Evolutionary conservation across 2,888 invertebrate species (phyloP).

Genomic region (Cerceris ruficornis): DNA sequence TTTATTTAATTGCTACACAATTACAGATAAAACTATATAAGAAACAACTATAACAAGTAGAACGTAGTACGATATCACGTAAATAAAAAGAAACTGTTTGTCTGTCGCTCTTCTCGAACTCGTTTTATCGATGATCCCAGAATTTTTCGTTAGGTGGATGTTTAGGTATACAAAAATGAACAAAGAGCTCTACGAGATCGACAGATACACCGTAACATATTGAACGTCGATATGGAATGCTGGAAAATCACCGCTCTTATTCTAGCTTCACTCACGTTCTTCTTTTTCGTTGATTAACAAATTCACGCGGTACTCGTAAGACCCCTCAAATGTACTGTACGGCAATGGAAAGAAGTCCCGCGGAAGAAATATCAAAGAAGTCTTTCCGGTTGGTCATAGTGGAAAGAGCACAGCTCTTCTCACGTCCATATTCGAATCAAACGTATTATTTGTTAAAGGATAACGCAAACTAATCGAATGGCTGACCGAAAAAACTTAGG

Average conservation of each 20-base stretch:
- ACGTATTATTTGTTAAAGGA: no score
- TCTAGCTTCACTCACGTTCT: constrained; percentile 5
- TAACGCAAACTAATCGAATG: no score
- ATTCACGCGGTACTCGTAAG: background rate
- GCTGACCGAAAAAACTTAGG: no score
- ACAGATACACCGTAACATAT: constrained; percentile 72
- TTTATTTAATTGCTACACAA: constrained; percentile 76
- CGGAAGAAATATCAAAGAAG: no score
- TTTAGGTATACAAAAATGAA: background rate
- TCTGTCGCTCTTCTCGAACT: constrained; percentile 72
- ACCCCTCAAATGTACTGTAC: no score
- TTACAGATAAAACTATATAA: constrained; percentile 72
- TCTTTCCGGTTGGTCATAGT: no score
- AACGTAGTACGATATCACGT: constrained; percentile 70
- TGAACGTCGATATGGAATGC: constrained; percentile 70
- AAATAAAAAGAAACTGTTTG: constrained; percentile 58
- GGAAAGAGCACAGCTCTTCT: no score
- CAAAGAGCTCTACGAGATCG: constrained; percentile 64
- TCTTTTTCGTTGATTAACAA: constrained; percentile 2
- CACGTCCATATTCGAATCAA: no score
- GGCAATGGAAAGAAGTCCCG: no score
- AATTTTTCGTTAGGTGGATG: constrained; percentile 8
- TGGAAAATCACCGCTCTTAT: constrained; percentile 63
- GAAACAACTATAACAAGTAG: constrained; percentile 75
- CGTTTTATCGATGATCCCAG: constrained; percentile 33